These are phyloP conservation scores for Ostrea denselamellosa DNA, from an alignment of 1,140 invertebrate species.

Conservation along the genomic window DNA sequence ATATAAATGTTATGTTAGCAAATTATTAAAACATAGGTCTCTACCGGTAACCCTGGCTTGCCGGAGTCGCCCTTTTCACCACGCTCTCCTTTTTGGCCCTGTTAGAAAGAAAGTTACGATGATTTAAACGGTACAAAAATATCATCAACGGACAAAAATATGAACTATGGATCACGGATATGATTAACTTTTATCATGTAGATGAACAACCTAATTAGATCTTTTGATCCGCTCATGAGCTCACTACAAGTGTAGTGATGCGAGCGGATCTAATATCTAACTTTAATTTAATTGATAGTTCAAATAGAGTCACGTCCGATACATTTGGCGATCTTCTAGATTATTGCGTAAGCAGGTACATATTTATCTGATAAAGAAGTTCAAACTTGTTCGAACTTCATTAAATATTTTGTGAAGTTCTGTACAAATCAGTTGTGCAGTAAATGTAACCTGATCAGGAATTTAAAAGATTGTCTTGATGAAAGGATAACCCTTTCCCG, in stretches of 20 bases:
- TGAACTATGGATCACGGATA: too few species aligned
- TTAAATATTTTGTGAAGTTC: not conserved
- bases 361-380: not conserved
- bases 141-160: too few species aligned
- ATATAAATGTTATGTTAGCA: not conserved
- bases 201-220: too few species aligned
- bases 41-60: slow-evolving; percentile 43
- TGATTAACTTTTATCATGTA: too few species aligned
- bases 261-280: too few species aligned
- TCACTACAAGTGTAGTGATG: too few species aligned
- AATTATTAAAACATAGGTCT: not conserved
- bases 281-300: too few species aligned
- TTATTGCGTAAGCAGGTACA: too few species aligned
- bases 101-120: not conserved
- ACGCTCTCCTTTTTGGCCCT: slow-evolving; percentile 34
- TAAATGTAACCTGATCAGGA: not conserved
- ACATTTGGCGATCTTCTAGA: too few species aligned
- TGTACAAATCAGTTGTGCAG: not conserved
- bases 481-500: not conserved
- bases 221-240: too few species aligned
- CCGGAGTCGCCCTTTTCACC: slow-evolving; percentile 47
- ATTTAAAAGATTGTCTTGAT: not conserved
- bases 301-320: too few species aligned
- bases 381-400: slow-evolving; percentile 1
- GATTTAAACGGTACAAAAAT: too few species aligned